Base-by-base conservation (phyloP, 2,113 vertebrate genomes). In the Zosterops pallidus region DNA sequence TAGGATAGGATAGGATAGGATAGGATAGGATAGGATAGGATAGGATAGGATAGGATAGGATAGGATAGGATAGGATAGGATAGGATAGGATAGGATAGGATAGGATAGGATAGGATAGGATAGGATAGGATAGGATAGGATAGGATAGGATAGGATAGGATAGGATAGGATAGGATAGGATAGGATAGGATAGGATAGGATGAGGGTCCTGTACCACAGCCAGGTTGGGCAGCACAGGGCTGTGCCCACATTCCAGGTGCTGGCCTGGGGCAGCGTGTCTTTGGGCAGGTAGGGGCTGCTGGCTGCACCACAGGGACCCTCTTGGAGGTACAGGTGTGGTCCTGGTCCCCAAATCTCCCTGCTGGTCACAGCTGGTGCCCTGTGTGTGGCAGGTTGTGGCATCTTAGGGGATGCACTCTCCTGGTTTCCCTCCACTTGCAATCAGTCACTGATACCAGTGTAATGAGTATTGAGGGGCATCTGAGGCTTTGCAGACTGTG, bases 231-330 rank as follows among this genome's bases (percentile, higher is more conserved):
- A 33, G 52, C 18, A 5, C 2, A 1, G 33, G n/a, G 24, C 74
- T 56, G 18, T 59, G 16, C 44, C 74, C 5, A 11, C 6, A 2
- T 13, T 19, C 41, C 57, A 59, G 29, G 3, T 29, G 17, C 52
- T 68, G 63, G 28, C 46, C 33, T 1, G 1, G 33, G 19, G 19
- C 28, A 55, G 14, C 0, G 5, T 7, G 8, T 20, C 22, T 37
- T 56, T 67, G n/a, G 41, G 62, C 12, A 31, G 37, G 17, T 13
- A 29, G 13, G 42, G 4, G n/a, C 22, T 62, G 56, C 46, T 65
- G 55, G 9, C 41, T 63, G 26, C 18, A 3, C 33, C 5, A 5
- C 0, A 0, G 22, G 31, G 9, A 50, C 39, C 14, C 28, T 69
- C 19, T 5, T 28, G 31, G 31, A 37, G 29, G 14, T 6, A 22